These are phyloP conservation scores for Oligia latruncula DNA, from an alignment of 2,888 invertebrate species.

Conservation along the genomic window DNA sequence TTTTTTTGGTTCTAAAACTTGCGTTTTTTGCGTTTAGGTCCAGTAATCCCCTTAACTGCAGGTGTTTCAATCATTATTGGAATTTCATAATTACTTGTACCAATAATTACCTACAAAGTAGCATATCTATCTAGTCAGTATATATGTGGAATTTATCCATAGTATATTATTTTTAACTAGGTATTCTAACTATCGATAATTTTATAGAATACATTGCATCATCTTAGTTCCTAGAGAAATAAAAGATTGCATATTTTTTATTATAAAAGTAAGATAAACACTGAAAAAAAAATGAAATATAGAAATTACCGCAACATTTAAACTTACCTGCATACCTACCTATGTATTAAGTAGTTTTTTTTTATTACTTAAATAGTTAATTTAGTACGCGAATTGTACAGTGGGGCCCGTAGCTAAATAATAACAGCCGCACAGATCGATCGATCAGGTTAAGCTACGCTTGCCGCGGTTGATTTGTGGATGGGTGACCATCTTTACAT, in stretches of 20 bases:
- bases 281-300: too few relatives aligned
- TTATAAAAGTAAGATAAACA: background rate
- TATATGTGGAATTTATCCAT: background rate
- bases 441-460: too few relatives aligned
- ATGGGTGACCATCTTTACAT: too few relatives aligned
- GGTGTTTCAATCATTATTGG: conserved; percentile 12
- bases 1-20: too few relatives aligned
- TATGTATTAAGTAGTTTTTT: background rate
- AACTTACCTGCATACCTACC: background rate
- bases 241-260: background rate
- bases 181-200: background rate
- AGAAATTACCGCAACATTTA: background rate
- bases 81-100: conserved; percentile 30
- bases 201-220: background rate
- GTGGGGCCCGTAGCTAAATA: too few relatives aligned
- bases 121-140: background rate
- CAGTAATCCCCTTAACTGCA: background rate
- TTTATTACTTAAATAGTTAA: background rate
- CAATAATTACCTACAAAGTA: background rate
- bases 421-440: too few relatives aligned
- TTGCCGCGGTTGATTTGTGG: too few relatives aligned
- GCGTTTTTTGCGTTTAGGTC: too few relatives aligned
- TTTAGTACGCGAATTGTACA: too few relatives aligned
- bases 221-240: background rate
- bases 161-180: background rate